Base-by-base conservation (phyloP, 2,113 vertebrate species). In the Callipepla californica region DNA sequence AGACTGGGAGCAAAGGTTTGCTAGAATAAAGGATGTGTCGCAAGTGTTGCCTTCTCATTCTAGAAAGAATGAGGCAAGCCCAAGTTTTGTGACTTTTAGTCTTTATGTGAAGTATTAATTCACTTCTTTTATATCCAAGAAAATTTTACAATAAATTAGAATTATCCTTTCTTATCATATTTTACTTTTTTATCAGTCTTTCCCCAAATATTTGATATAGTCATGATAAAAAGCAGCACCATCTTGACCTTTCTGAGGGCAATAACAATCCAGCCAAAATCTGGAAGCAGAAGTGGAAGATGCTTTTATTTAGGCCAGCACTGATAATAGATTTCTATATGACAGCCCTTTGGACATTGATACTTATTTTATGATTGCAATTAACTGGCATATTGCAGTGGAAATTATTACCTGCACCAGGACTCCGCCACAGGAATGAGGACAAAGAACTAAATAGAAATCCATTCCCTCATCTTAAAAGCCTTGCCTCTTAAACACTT, bases 311-410 rank as follows among this genome's bases (percentile, higher is more conserved):
- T 20, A 53, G 45, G 6, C 21, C 20, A 50, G 9, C 8, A 59
- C 6, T 38, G 14, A 4, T 61, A 30, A 20, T 74, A 23, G 55
- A 62, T 20, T 59, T 91, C 47, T 65, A 36, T 18, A 51, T 40
- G 28, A 18, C 0, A 53, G 4, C 2, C 6, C 6, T 90, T 67
- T 70, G 7, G 28, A 45, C 25, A 25, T 7, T 70, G 20, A 66
- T 32, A 57, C 11, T 51, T 1, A 51, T 36, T 70, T 86, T 32
- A 16, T n/a, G 22, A 63, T 18, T 53, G 45, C 28, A 75, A n/a
- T 36, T 13, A 68, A 30, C 21, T 36, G 5, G 6, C 61, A 23
- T 81, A 18, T 38, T 28, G 32, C 36, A 3, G 18, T 86, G 30
- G 28, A 81, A 21, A 73, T 34, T 15, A 19, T 42, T 25, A 28